Evolutionary conservation across 2,888 invertebrate species (phyloP), one percentile per base, ranked within the genome.

Genomic region (Abrostola triplasia): DNA sequence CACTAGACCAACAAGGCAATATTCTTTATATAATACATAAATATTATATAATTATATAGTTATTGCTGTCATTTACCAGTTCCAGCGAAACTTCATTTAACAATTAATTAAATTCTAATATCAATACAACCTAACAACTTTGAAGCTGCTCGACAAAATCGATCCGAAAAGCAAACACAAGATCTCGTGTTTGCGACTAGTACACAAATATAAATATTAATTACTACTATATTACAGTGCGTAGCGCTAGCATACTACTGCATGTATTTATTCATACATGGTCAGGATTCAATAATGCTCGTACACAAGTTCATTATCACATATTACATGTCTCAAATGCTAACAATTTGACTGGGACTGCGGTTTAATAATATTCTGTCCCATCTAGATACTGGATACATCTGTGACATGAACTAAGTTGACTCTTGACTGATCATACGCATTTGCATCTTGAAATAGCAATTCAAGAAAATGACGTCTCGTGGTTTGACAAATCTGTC

Each of bases 401-500:
- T 68, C 35, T 76, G 59, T 55, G 44, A 7, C 7, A 10, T 67
- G 11, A 58, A 60, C 55, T 63, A 36, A 59, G 53, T 42, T 73
- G 63, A 71, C 61, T 68, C 49, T 65, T 74, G 59, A 73, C 60
- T 72, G 67, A 77, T 77, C 66, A 65, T 36, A 60, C 47, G 13
- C 67, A 85, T 87, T 85, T 84, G 76, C 84, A 84, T 84, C 64
- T 80, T 76, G 70, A 80, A 74, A 70, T 36, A 73, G 68, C 79
- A 77, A 83, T 83, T 70, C 66, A 61, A 70, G 74, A 64, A 76
- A 83, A 81, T 77, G 59, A 69, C 73, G 54, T 82, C 77, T 76
- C 63, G 71, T 12, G 64, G 53, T 78, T 79, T 77, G 55, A 73
- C 57, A 70, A 77, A 77, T 77, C 67, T 57, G 42, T 62, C 68